These are phyloP conservation scores for Alfaro cultratus DNA, from an alignment of 2,797 vertebrate species.

Conservation along the genomic window DNA sequence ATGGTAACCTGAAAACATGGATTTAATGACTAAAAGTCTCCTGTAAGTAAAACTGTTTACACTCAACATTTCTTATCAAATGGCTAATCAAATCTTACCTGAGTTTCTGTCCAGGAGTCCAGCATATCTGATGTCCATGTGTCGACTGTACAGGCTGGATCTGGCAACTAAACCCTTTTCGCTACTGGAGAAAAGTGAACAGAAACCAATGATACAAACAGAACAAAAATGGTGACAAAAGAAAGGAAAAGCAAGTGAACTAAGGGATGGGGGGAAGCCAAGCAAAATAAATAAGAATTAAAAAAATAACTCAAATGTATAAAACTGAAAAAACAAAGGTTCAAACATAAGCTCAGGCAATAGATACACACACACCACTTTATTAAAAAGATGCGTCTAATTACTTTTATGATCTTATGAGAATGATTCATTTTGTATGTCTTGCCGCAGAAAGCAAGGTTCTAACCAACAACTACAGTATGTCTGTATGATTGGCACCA, in stretches of 20 bases:
- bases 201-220: conserved; percentile 22
- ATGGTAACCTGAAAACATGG: background rate
- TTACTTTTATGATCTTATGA: background rate
- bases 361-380: background rate
- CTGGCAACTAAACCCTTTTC: conserved; percentile 74
- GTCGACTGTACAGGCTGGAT: conserved; percentile 77
- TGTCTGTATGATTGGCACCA: background rate
- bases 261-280: conserved; percentile 2
- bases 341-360: conserved; percentile 25
- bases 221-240: conserved; percentile 16
- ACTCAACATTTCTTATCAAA: background rate
- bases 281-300: conserved; percentile 16
- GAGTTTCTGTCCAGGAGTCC: conserved; percentile 49
- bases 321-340: conserved; percentile 37
- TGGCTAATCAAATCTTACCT: conserved; percentile 57
- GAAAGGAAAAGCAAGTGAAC: conserved; percentile 10
- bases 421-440: background rate
- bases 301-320: conserved; percentile 46
- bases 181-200: conserved; percentile 54
- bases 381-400: background rate
- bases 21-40: background rate
- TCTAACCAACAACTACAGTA: background rate
- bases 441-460: background rate
- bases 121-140: conserved; percentile 61
- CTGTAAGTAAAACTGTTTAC: background rate